phyloP scores from a whole-genome alignment of 2,888 invertebrate species.

The Carpatolechia fugitivella region DNA sequence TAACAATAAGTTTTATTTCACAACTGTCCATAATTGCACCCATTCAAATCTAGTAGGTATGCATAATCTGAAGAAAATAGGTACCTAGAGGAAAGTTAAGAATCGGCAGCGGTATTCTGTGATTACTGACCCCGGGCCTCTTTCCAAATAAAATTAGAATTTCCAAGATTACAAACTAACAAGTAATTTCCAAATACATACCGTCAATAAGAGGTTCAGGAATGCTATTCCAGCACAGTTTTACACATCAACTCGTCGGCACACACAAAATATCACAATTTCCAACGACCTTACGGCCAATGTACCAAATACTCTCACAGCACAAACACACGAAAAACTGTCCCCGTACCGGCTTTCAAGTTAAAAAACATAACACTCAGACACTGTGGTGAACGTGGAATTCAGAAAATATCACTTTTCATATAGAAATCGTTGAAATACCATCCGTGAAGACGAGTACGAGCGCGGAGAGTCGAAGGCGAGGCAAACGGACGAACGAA shows the following conservation, averaged over 20 bases:
- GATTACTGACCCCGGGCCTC: neutral
- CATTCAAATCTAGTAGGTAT: neutral
- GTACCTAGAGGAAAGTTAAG: no score
- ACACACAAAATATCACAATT: conserved; percentile 62
- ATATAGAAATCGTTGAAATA: conserved; percentile 57
- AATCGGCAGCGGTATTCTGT: neutral
- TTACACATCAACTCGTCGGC: conserved; percentile 59
- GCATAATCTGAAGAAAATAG: neutral
- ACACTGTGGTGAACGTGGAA: conserved; percentile 41
- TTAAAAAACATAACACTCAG: conserved; percentile 50
- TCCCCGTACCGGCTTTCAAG: conserved; percentile 43
- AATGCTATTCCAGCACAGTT: conserved; percentile 52
- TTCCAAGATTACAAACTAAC: neutral
- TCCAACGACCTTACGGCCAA: conserved; percentile 47
- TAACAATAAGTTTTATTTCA: neutral
- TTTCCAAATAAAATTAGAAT: neutral
- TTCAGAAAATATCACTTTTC: conserved; percentile 58
- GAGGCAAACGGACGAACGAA: conserved; percentile 46
- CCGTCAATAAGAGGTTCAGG: conserved; percentile 47
- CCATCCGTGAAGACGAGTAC: conserved; percentile 72
- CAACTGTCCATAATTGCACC: neutral
- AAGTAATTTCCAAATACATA: conserved; percentile 31
- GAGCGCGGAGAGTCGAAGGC: conserved; percentile 70
- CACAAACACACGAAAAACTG: conserved; percentile 52
- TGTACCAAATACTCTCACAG: conserved; percentile 49